These are phyloP conservation scores for Eulemur mongoz DNA, from an alignment of 2,797 vertebrate species.

Conservation along the genomic window DNA sequence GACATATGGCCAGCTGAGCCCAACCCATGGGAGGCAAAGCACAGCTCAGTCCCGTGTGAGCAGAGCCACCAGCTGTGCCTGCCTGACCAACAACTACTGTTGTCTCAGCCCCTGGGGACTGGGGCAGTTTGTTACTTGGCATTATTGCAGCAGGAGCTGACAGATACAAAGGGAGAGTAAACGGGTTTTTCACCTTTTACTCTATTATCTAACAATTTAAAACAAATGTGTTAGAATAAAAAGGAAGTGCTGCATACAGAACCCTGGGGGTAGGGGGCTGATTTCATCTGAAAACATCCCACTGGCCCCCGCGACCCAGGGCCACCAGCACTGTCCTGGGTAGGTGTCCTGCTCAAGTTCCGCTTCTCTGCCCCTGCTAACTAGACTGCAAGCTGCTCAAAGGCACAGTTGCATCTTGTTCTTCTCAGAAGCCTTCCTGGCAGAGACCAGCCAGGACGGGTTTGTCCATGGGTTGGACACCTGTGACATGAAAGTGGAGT, in stretches of 20 bases:
- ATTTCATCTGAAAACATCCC: not conserved
- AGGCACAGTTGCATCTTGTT: not conserved
- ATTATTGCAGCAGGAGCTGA: not conserved
- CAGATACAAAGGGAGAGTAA: not conserved
- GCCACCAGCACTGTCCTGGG: not conserved
- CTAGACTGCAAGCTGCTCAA: too few species aligned
- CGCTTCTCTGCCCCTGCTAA: not conserved
- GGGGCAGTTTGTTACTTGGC: rapidly evolving
- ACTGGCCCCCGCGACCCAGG: rapidly evolving
- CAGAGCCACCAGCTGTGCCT: rapidly evolving
- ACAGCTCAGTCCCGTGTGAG: not conserved
- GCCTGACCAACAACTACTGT: rapidly evolving
- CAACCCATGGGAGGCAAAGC: not conserved
- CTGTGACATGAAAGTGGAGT: not conserved
- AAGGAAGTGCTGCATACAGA: not conserved
- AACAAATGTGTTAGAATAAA: not conserved
- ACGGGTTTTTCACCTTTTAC: not conserved
- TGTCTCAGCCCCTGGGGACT: not conserved
- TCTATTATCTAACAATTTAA: not conserved
- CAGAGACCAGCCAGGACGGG: not conserved
- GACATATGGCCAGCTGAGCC: not conserved
- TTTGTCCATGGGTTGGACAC: not conserved
- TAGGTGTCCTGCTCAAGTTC: too few species aligned
- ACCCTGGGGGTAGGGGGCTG: not conserved
- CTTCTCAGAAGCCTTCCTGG: not conserved